A percentile compares a stretch with the other conserved stretches of the same genome.
phyloP scores from a whole-genome alignment of 2,888 invertebrate species.

The Hydroisotoma schaefferi region DNA sequence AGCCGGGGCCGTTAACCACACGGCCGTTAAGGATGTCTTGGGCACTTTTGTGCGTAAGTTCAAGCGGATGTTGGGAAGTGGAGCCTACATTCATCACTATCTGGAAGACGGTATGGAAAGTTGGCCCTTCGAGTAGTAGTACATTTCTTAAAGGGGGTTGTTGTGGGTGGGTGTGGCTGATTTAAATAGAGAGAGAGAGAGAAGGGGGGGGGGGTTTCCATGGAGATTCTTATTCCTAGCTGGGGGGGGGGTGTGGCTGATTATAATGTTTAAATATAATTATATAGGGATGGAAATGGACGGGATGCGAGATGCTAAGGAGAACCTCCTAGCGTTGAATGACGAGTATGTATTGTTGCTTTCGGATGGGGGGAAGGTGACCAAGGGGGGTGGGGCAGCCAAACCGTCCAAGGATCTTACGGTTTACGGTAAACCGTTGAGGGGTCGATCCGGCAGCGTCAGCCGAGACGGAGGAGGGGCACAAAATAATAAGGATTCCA shows the following conservation, averaged over 20 bases:
- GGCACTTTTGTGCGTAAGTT: neutral
- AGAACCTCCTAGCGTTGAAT: neutral
- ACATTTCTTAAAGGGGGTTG: too few species aligned
- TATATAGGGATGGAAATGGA: neutral
- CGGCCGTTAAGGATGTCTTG: neutral
- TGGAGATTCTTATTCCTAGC: too few species aligned
- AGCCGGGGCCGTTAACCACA: neutral
- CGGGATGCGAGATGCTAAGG: neutral
- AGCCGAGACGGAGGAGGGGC: too few species aligned
- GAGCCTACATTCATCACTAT: neutral
- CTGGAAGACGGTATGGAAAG: neutral
- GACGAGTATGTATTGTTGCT: neutral
- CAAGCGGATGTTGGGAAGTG: neutral
- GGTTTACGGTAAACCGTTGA: too few species aligned
- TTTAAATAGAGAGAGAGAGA: too few species aligned
- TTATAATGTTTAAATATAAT: neutral
- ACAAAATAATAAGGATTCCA: too few species aligned
- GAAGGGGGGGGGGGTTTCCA: too few species aligned
- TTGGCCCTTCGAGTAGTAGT: too few species aligned
- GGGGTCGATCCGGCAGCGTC: too few species aligned
- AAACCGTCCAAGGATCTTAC: too few species aligned
- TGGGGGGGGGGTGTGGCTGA: neutral
- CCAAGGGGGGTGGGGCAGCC: too few species aligned
- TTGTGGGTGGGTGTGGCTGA: too few species aligned
- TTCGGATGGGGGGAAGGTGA: neutral